Evolutionary conservation across 2,888 invertebrate genomes (phyloP).

Genomic region (Galerucella calmariensis): DNA sequence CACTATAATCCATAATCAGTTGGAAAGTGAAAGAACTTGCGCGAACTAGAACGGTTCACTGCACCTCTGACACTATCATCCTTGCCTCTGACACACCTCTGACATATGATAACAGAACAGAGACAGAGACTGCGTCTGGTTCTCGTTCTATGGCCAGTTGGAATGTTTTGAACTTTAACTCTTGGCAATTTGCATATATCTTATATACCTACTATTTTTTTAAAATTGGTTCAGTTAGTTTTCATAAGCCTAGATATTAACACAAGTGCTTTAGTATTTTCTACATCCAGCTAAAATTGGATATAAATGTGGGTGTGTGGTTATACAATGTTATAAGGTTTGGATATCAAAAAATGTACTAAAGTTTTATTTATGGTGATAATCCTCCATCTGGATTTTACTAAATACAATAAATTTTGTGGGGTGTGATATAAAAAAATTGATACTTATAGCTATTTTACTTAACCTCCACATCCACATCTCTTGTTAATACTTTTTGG

Average conservation of each 20-base stretch:
- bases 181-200: constrained; percentile 3
- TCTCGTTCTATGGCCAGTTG: too few species aligned
- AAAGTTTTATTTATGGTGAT: not conserved
- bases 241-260: not conserved
- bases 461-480: not conserved
- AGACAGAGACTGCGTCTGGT: too few species aligned
- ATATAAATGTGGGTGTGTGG: constrained; percentile 14
- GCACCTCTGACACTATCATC: too few species aligned
- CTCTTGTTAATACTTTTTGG: not conserved
- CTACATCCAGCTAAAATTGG: not conserved
- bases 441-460: not conserved
- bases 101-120: too few species aligned
- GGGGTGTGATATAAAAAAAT: not conserved
- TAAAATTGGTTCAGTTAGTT: not conserved
- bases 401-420: not conserved
- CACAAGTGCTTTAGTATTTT: not conserved
- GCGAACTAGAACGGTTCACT: too few species aligned
- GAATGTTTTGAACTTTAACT: constrained; percentile 15
- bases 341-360: not conserved
- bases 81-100: too few species aligned
- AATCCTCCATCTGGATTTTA: not conserved
- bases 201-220: not conserved
- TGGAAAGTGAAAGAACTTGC: too few species aligned
- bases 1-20: not conserved
- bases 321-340: constrained; percentile 16